A percentile compares a stretch with the other conserved stretches of the same genome.
These are phyloP conservation scores for Cairina moschata DNA, from an alignment of 2,113 vertebrate species.

Conservation along the genomic window DNA sequence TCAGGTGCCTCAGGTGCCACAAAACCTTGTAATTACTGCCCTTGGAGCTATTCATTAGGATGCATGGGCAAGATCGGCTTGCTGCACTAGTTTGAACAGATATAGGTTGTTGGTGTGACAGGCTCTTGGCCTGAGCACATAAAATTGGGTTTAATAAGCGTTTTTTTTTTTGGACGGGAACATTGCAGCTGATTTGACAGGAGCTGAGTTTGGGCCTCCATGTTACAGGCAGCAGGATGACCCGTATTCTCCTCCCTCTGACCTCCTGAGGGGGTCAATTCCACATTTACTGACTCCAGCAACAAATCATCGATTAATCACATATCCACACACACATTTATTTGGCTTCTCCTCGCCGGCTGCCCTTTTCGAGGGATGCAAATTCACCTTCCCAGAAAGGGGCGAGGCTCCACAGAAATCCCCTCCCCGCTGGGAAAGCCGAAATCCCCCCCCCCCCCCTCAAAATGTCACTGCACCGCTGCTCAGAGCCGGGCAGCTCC, in stretches of 20 bases:
- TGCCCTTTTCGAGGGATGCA: background rate
- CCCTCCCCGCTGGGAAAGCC: background rate
- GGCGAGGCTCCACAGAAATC: accelerated
- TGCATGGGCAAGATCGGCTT: accelerated
- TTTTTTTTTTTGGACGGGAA: background rate
- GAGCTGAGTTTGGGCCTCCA: too few relatives aligned
- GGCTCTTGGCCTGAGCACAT: accelerated
- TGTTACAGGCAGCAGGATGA: accelerated
- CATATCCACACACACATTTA: background rate
- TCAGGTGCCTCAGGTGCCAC: background rate
- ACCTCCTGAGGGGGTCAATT: background rate
- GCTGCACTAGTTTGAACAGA: accelerated
- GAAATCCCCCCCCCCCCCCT: background rate
- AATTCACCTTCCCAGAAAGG: background rate
- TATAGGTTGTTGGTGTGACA: accelerated
- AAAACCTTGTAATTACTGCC: background rate
- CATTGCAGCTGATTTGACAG: background rate
- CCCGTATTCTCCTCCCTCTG: background rate
- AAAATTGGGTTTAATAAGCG: accelerated
- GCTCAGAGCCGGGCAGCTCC: background rate
- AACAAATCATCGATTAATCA: background rate
- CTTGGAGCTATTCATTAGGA: background rate
- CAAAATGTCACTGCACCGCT: background rate
- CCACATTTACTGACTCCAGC: background rate
- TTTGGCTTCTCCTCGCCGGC: background rate